phyloP scores from a whole-genome alignment of 2,888 invertebrate species.

The Hanleya hanleyi region DNA sequence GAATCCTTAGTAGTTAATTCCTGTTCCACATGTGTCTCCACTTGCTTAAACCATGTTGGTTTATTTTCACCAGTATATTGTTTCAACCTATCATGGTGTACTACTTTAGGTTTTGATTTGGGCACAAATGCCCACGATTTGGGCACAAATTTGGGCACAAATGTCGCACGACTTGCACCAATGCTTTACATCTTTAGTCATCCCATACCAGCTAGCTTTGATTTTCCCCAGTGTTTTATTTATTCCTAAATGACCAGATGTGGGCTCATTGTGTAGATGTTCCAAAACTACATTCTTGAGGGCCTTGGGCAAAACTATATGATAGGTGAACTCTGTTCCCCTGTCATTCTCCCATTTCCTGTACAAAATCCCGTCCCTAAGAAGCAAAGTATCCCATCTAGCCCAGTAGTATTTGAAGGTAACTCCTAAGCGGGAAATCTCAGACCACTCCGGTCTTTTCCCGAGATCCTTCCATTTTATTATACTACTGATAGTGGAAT shows the following conservation, averaged over 20 bases:
- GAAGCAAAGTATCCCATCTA: no score
- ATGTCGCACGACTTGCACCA: conserved; percentile 28
- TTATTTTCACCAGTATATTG: background rate
- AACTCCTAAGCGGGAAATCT: no score
- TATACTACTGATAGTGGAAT: no score
- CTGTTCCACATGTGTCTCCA: no score
- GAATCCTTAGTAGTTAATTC: no score
- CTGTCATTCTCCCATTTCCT: no score
- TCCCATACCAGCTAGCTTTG: conserved; percentile 9
- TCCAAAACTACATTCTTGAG: background rate
- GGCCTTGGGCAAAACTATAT: background rate
- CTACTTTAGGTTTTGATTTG: conserved; percentile 8
- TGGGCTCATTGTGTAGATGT: conserved; percentile 10
- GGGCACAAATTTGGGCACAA: conserved; percentile 19
- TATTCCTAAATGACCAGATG: conserved; percentile 25
- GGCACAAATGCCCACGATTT: conserved; percentile 17
- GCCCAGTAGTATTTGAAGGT: no score
- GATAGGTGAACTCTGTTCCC: background rate
- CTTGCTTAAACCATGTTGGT: background rate
- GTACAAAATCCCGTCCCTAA: no score
- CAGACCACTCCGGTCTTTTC: no score
- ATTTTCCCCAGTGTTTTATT: background rate
- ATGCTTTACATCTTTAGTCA: conserved; percentile 19
- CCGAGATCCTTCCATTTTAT: no score
- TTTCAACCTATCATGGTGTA: conserved; percentile 9